These are phyloP conservation scores for Podabrus alpinus DNA, from an alignment of 2,888 invertebrate genomes.

Conservation along the genomic window DNA sequence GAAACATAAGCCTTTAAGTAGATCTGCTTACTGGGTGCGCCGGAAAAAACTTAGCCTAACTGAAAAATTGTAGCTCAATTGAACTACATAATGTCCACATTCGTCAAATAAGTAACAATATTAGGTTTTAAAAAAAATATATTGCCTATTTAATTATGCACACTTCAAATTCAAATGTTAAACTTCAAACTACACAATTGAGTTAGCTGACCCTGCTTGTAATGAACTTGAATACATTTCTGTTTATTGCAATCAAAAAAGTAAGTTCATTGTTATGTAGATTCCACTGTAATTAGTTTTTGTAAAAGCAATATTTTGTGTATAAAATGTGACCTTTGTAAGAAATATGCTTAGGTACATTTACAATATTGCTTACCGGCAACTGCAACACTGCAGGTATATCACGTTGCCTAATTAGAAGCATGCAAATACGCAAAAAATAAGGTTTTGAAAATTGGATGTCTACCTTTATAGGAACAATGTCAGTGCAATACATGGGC, in stretches of 20 bases:
- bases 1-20: no score
- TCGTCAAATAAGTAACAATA: no score
- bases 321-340: neutral
- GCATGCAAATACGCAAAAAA: conserved; percentile 24
- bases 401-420: neutral
- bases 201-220: neutral
- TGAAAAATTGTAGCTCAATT: no score
- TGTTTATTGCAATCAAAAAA: no score
- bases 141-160: no score
- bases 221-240: neutral
- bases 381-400: neutral
- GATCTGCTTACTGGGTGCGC: no score
- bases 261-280: neutral
- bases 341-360: neutral
- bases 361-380: neutral
- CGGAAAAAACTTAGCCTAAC: no score
- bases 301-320: neutral
- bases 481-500: conserved; percentile 57
- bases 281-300: neutral
- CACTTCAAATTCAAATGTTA: no score
- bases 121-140: no score
- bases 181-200: no score
- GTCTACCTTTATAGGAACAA: conserved; percentile 61
- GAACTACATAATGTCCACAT: no score
- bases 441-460: conserved; percentile 23